Base-by-base conservation (phyloP, 2,113 vertebrate species). In the Scytalopus superciliaris region DNA sequence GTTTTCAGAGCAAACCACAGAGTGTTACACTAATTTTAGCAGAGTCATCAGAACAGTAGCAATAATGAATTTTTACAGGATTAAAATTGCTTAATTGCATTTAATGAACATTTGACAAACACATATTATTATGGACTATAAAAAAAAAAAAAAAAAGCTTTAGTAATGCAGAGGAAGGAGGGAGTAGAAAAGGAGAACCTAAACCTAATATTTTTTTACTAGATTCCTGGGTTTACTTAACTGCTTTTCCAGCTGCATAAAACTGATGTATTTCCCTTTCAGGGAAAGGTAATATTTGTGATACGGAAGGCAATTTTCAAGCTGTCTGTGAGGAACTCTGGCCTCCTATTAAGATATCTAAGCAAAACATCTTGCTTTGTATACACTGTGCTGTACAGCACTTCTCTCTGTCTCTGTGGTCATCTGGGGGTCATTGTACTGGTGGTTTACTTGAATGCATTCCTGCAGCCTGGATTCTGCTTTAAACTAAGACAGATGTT, bases 401-500 rank as follows among this genome's bases (percentile, higher is more conserved):
- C 75, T 90, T 83, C 50, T 7, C 64, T 66, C 55, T 64, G 42
- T 18, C 64, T 93, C 50, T 0, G 0, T 89, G 92, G 88, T 81
- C 88, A 93, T 77, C 72, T 68, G 64, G 47, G 79, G 85, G 92
- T 90, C 93, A 95, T 84, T 6, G 0, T 45, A 6, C 40, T 64
- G 47, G 8, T 95, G 56, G 68, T 95, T 96, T 96, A 78, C 88
- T 92, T 89, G 72, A 92, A 21, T 1, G 3, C 85, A 87, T 96
- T 96, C 85, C 60, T 92, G 56, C 11, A 80, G 75, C 55, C 42
- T 67, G 47, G 39, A 44, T 64, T 67, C 28, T 77, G 21, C 76
- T 93, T 83, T 86, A 88, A 92, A 95, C 45, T 77, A 88, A 96
- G 85, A 83, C 70, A 62, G 53, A 90, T 94, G 76, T 85, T 96